A percentile compares a stretch with the other conserved stretches of the same genome.
These are phyloP conservation scores for Antitype chi DNA, from an alignment of 2,888 invertebrate genomes.

Conservation along the genomic window DNA sequence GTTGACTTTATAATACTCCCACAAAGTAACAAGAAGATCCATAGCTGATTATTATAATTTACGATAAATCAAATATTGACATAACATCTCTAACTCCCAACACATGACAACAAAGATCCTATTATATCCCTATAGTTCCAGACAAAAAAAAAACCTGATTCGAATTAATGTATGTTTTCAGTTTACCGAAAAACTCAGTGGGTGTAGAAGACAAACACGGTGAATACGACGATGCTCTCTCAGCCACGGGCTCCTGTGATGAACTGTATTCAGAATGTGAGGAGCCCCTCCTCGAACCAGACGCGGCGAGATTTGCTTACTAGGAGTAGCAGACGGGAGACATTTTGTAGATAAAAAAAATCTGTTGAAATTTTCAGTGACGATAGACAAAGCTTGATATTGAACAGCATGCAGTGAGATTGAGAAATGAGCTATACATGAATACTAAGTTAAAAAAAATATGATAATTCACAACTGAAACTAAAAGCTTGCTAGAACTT, in stretches of 20 bases:
- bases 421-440: not conserved
- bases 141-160: not conserved
- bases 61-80: not conserved
- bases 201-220: constrained; percentile 68
- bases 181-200: constrained; percentile 77
- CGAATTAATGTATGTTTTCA: constrained; percentile 63
- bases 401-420: not conserved
- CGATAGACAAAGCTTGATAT: not conserved
- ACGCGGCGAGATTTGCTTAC: constrained; percentile 56
- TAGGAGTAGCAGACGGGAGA: constrained; percentile 22
- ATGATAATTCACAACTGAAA: too few species aligned
- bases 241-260: constrained; percentile 76
- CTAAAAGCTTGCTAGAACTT: too few species aligned
- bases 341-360: not conserved
- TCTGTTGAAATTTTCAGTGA: not conserved
- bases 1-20: not conserved
- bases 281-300: constrained; percentile 58
- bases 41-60: not conserved
- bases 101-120: not conserved
- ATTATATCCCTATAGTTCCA: not conserved
- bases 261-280: constrained; percentile 81
- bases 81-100: not conserved
- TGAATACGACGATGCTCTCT: constrained; percentile 81
- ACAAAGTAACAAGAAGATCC: not conserved
- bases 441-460: not conserved